Evolutionary conservation across 2,888 invertebrate species (phyloP).

Genomic region (Petrophora chlorosata): DNA sequence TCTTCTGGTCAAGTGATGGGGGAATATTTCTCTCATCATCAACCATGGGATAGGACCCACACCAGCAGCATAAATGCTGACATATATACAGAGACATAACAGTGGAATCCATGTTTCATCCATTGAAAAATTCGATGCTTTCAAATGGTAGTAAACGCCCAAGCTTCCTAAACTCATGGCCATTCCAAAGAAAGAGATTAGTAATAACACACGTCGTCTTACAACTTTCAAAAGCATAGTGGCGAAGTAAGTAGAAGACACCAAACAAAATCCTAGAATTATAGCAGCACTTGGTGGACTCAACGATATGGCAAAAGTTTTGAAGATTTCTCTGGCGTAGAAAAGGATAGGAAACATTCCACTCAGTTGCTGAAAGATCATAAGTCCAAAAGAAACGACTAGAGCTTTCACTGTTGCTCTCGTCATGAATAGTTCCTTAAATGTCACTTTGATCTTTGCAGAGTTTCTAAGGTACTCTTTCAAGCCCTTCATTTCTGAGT

Average conservation of each 20-base stretch:
- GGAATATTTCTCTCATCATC: conserved; percentile 87
- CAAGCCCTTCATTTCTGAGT: conserved; percentile 79
- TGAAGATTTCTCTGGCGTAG: conserved; percentile 82
- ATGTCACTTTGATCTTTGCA: conserved; percentile 68
- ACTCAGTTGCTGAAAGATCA: conserved; percentile 86
- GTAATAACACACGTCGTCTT: conserved; percentile 85
- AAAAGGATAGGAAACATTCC: conserved; percentile 86
- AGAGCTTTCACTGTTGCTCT: conserved; percentile 73
- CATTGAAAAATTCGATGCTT: conserved; percentile 47
- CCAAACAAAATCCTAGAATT: conserved; percentile 84
- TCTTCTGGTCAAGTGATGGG: conserved; percentile 84
- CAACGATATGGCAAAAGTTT: conserved; percentile 68
- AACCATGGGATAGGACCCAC: conserved; percentile 90
- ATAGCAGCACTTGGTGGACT: conserved; percentile 77
- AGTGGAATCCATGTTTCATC: conserved; percentile 82
- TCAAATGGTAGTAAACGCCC: conserved; percentile 75
- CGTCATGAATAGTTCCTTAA: conserved; percentile 71
- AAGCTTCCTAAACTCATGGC: conserved; percentile 76
- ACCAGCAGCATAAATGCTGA: conserved; percentile 86
- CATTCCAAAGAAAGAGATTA: conserved; percentile 85
- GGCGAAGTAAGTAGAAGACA: conserved; percentile 82
- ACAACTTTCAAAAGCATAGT: conserved; percentile 83
- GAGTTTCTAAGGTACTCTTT: conserved; percentile 74
- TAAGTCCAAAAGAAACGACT: conserved; percentile 82
- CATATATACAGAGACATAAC: conserved; percentile 80